Evolutionary conservation across 2,888 invertebrate genomes (phyloP).

Genomic region (Pollenia amentaria): DNA sequence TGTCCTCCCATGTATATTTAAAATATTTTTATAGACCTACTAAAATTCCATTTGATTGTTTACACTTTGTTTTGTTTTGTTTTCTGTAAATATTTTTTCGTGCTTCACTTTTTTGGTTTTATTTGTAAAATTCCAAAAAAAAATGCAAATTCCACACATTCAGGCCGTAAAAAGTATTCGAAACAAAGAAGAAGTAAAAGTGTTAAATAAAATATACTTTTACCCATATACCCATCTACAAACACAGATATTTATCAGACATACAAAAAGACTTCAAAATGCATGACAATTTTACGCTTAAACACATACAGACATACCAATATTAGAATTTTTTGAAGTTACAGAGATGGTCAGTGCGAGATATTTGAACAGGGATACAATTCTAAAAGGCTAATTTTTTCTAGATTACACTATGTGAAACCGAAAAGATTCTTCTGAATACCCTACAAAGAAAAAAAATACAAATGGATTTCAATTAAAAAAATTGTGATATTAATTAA

Average conservation of each 20-base stretch:
- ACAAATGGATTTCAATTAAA: too few species aligned
- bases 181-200: neutral
- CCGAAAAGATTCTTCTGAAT: too few species aligned
- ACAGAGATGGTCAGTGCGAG: neutral
- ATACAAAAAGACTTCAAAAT: neutral
- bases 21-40: conserved; percentile 13
- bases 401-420: too few species aligned
- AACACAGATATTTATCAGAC: neutral
- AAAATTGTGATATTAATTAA: too few species aligned
- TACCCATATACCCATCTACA: neutral
- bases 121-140: neutral
- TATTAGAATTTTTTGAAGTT: neutral
- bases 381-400: too few species aligned
- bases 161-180: neutral
- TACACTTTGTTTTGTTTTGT: neutral
- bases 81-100: conserved; percentile 33
- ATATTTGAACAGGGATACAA: neutral
- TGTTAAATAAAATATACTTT: conserved; percentile 10
- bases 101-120: neutral
- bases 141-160: conserved; percentile 29
- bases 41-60: conserved; percentile 29
- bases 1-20: neutral
- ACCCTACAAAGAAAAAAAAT: too few species aligned
- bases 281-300: conserved; percentile 19
- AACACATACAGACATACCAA: neutral